Base-by-base conservation (phyloP, 2,113 vertebrate genomes). In the Atherinomorus stipes region DNA sequence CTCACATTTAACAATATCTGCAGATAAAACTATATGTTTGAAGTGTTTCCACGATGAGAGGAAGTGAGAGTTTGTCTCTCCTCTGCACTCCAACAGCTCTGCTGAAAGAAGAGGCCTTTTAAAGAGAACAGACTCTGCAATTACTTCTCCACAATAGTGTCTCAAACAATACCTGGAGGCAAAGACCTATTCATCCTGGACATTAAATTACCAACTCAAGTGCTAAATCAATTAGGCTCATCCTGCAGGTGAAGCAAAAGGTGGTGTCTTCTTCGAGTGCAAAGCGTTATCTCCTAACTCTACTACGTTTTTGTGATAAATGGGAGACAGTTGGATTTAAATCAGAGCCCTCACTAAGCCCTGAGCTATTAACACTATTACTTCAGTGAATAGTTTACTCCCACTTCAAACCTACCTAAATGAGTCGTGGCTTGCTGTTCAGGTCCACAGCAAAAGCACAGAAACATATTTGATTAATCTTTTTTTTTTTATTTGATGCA, bases 171-270 rank as follows among this genome's bases (percentile, higher is more conserved):
- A 90, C 81, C 86, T 85, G 74, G 58, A 71, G 81, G 87, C 81
- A 81, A 49, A 88, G 82, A 81, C 81, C 53, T 77, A 75, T 83
- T 89, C 81, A 85, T 81, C 81, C 76, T 67, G 82, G 81, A 80
- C 64, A 74, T 79, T 82, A 85, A 90, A 86, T 88, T 65, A 89
- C 60, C 76, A 85, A 57, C 75, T 71, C 69, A 76, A 84, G 79
- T 79, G 81, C 79, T 76, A 76, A 90, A 92, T 91, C 88, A 81
- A 90, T 89, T 82, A 83, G 49, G 68, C 60, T 85, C 11, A 79
- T 79, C 21, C 13, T 12, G 50, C 52, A 80, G 64, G 53, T 50
- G 18, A 83, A 68, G 64, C 60, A 69, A 50, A 70, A 54, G 40
- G 49, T 44, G 47, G 34, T 3, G 44, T 54, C 44, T 23, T 57